Percentiles rank a stretch among this genome's conserved stretches.
These are phyloP conservation scores for Xiphophorus hellerii DNA, from an alignment of 2,113 vertebrate genomes.

Conservation along the genomic window DNA sequence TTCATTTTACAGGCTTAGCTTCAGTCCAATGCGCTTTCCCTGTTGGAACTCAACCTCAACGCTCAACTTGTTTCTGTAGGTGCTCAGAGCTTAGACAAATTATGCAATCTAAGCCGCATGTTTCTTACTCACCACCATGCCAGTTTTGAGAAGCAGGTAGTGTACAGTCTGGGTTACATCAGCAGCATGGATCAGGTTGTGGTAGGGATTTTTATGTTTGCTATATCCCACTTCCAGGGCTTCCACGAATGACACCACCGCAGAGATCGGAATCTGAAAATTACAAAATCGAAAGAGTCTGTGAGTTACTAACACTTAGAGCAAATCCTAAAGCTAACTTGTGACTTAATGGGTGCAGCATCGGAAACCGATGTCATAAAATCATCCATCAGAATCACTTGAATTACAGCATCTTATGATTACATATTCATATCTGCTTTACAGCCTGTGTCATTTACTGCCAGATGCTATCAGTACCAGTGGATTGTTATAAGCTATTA, in stretches of 20 bases:
- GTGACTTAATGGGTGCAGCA: slow-evolving; percentile 2
- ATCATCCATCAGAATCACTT: slow-evolving; percentile 28
- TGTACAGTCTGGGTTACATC: slow-evolving; percentile 98
- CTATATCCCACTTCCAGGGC: slow-evolving; percentile 96
- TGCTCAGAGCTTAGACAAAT: neutral
- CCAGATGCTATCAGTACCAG: slow-evolving; percentile 37
- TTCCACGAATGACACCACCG: slow-evolving; percentile 96
- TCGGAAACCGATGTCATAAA: slow-evolving; percentile 35
- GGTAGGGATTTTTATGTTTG: slow-evolving; percentile 98
- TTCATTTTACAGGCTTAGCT: slow-evolving; percentile 23
- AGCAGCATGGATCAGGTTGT: slow-evolving; percentile 95
- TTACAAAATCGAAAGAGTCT: slow-evolving; percentile 19
- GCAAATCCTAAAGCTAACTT: neutral
- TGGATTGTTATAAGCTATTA: slow-evolving; percentile 29
- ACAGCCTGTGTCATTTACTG: slow-evolving; percentile 41
- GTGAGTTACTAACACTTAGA: neutral
- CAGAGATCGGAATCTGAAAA: slow-evolving; percentile 95
- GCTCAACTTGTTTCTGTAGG: neutral
- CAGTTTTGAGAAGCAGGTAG: slow-evolving; percentile 95
- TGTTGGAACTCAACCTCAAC: slow-evolving; percentile 4
- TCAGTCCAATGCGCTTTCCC: neutral
- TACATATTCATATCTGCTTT: slow-evolving; percentile 36
- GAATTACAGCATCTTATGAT: slow-evolving; percentile 5
- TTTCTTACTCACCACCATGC: slow-evolving; percentile 86
- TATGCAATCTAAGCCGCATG: neutral